Evolutionary conservation across 2,113 vertebrate genomes (phyloP), one percentile per base, ranked within the genome.

Genomic region (Spea multiplicata): DNA sequence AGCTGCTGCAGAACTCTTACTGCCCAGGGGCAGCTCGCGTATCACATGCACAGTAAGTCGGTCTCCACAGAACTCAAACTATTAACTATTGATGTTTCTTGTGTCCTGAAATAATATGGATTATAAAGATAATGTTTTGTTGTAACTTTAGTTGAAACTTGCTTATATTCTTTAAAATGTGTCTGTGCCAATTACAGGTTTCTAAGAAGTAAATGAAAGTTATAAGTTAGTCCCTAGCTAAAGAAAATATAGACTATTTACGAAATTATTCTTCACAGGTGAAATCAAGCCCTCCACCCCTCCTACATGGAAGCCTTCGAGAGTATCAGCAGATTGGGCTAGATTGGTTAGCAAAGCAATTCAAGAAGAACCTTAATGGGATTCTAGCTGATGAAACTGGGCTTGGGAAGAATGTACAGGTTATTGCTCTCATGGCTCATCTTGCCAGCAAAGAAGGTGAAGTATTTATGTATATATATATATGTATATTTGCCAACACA

Each of bases 321-420:
- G 95, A 96, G 17, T 97, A 97, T 86, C 96, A 97, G 80, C 93
- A 95, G 83, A 95, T 96, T 50, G 95, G 94, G 16, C 91, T 97
- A 8, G 95, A 97, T 75, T 97, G 96, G 96, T 82, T 97, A 72
- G 90, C 90, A 66, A 95, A 91, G 66, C 91, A 96, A 8, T 88
- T 95, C 85, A 94, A 92, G 83, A 96, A 94, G 83, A 93, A 93
- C 79, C 94, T 97, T 66, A 97, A 97, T 16, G 95, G 94, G 64
- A 95, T 97, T 83, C 84, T 97, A 68, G 96, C 96, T 16, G 96
- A 97, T 76, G 96, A 97, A 82, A 91, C 94, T 0, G 94, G 95
- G 0, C 88, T 91, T 73, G 95, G 96, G 9, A 97, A 97, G 81
- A 96, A 94, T 0, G 91, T 95, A 6, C 95, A 97, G 85, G 92